These are phyloP conservation scores for Scylla paramamosain DNA, from an alignment of 1,140 invertebrate species.

Conservation along the genomic window DNA sequence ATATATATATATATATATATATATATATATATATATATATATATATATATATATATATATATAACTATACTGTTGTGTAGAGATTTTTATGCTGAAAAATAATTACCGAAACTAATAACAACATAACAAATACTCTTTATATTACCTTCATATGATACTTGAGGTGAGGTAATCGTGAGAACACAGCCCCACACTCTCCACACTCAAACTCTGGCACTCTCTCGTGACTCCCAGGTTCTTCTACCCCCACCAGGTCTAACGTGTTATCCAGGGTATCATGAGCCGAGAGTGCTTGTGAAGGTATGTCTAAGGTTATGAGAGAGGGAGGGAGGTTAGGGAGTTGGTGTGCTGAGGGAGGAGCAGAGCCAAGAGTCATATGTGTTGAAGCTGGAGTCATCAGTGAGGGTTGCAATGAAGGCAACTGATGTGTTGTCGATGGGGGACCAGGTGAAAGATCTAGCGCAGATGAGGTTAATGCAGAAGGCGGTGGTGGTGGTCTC, in stretches of 20 bases:
- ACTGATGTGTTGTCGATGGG: conserved; percentile 24
- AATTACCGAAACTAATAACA: background rate
- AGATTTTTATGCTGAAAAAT: no score
- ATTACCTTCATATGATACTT: conserved; percentile 57
- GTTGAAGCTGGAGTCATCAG: background rate
- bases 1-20: no score
- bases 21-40: no score
- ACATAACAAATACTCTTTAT: background rate
- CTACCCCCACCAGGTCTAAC: conserved; percentile 50
- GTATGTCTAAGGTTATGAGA: conserved; percentile 34
- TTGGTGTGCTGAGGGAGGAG: conserved; percentile 49
- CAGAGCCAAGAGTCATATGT: background rate
- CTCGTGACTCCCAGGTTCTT: background rate
- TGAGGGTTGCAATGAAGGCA: conserved; percentile 36
- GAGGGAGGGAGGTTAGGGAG: conserved; percentile 40
- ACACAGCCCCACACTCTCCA: conserved; percentile 36
- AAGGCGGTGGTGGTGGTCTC: conserved; percentile 17
- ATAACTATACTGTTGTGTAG: background rate
- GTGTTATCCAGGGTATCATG: conserved; percentile 48
- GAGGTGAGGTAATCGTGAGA: conserved; percentile 42
- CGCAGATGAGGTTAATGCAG: conserved; percentile 52
- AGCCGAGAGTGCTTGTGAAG: conserved; percentile 39
- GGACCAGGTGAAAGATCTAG: conserved; percentile 63
- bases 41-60: no score
- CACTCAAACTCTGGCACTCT: conserved; percentile 28